Base-by-base conservation (phyloP, 2,113 vertebrate genomes). In the Geococcyx californianus region DNA sequence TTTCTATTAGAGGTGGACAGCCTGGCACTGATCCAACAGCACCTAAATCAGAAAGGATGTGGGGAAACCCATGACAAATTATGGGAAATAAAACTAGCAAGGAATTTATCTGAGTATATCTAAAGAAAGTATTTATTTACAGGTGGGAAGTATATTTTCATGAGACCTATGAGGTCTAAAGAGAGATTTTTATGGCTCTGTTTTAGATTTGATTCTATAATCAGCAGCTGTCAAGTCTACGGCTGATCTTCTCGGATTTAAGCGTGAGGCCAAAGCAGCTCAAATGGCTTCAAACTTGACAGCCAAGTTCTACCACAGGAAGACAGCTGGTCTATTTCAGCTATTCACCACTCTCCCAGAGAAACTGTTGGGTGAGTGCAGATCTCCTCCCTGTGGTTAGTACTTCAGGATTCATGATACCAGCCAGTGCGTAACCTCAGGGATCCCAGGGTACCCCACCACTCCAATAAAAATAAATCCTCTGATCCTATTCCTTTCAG, bases 361-460 rank as follows among this genome's bases (percentile, higher is more conserved):
- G 62, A 78, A 89, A 54, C 13, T 8, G 1, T 1, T 1, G 3
- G 59, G 26, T 0, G 0, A 88, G 68, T 14, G 23, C 40, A 19
- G 47, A 51, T 64, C 51, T 62, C 47, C 54, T 87, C 79, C 26
- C 34, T 24, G 56, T 2, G 2, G 45, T 34, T 82, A 42, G 4
- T 72, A 13, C 42, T 40, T 52, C 29, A 36, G 59, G 21, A 29
- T 47, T 67, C 28, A 34, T 55, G 31, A 8, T 25, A 36, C 20
- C 0, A 0, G 20, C 40, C 44, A 49, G 5, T 9, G 28, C 25
- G 58, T 36, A 51, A 63, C 45, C 79, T 33, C 13, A 1, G 42
- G 29, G 76, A 81, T 70, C 59, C 34, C 52, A 64, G 28, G 40
- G 21, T 55, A 42, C 73, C 0, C 0, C 36, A 40, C n/a, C 60